Evolutionary conservation across 2,113 vertebrate species (phyloP).

Genomic region (Pungitius pungitius): DNA sequence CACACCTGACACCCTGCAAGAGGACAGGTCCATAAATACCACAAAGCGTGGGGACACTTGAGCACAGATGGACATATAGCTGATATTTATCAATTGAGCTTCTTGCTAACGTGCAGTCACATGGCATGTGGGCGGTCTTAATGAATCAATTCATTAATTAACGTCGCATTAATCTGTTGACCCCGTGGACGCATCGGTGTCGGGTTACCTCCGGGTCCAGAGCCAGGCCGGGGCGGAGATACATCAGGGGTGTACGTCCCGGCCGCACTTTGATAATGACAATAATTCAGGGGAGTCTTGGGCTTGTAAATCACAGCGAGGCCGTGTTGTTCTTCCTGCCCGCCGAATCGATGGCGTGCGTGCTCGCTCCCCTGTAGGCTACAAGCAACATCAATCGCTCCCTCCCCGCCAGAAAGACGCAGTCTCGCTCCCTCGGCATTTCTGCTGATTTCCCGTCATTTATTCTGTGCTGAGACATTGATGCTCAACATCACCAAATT

Average conservation of each 20-base stretch:
- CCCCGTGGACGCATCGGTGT: neutral
- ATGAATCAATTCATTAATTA: neutral
- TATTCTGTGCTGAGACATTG: constrained; percentile 22
- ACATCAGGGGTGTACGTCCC: constrained; percentile 1
- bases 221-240: neutral
- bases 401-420: constrained; percentile 41
- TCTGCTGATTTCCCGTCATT: constrained; percentile 58
- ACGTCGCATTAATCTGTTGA: constrained; percentile 6
- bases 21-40: constrained; percentile 41
- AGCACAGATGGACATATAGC: neutral
- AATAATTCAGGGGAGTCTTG: constrained; percentile 28
- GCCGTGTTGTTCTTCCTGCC: constrained; percentile 36
- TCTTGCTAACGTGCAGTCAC: neutral
- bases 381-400: constrained; percentile 64
- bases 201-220: neutral
- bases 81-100: neutral
- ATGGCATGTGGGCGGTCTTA: neutral
- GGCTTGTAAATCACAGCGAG: constrained; percentile 42
- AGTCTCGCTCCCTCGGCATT: constrained; percentile 31
- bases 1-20: constrained; percentile 60
- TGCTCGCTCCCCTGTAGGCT: constrained; percentile 57
- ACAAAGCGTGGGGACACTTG: constrained; percentile 2
- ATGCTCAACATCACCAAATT: constrained; percentile 7
- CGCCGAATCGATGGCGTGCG: constrained; percentile 56
- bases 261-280: constrained; percentile 42